These are phyloP conservation scores for Spodoptera littoralis DNA, from an alignment of 2,888 invertebrate genomes.

Conservation along the genomic window DNA sequence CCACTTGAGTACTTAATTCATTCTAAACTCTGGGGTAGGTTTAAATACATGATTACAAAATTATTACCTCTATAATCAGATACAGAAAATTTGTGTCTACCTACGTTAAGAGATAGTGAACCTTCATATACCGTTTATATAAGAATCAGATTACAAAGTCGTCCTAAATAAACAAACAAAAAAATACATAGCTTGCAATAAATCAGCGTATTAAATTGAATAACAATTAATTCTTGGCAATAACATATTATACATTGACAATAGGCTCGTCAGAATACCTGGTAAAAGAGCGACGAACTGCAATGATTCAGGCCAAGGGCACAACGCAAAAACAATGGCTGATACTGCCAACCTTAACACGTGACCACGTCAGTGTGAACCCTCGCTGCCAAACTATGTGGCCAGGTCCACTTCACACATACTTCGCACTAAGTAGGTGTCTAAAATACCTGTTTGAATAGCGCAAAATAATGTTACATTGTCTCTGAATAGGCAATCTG, in stretches of 20 bases:
- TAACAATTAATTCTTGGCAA: too few relatives aligned
- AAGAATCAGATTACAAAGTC: too few relatives aligned
- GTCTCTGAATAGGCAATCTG: background rate
- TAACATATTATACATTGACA: background rate
- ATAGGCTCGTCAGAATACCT: conserved; percentile 3
- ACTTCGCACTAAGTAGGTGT: background rate
- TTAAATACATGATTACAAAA: too few relatives aligned
- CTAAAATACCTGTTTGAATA: conserved; percentile 8
- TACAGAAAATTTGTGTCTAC: too few relatives aligned
- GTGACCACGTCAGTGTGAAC: conserved; percentile 42
- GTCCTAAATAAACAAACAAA: too few relatives aligned
- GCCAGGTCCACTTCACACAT: conserved; percentile 28
- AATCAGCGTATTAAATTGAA: background rate
- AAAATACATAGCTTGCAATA: too few relatives aligned
- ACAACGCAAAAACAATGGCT: conserved; percentile 6
- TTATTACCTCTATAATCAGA: too few relatives aligned
- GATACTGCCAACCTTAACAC: conserved; percentile 45
- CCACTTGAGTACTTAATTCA: too few relatives aligned
- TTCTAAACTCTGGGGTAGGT: too few relatives aligned
- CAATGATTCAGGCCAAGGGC: conserved; percentile 36
- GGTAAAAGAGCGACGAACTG: conserved; percentile 17
- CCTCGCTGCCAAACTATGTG: conserved; percentile 46
- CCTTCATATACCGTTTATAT: too few relatives aligned
- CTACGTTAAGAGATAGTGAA: too few relatives aligned
- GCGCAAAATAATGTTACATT: background rate